Evolutionary conservation across 2,888 invertebrate genomes (phyloP).

Genomic region (Ctena decussata): DNA sequence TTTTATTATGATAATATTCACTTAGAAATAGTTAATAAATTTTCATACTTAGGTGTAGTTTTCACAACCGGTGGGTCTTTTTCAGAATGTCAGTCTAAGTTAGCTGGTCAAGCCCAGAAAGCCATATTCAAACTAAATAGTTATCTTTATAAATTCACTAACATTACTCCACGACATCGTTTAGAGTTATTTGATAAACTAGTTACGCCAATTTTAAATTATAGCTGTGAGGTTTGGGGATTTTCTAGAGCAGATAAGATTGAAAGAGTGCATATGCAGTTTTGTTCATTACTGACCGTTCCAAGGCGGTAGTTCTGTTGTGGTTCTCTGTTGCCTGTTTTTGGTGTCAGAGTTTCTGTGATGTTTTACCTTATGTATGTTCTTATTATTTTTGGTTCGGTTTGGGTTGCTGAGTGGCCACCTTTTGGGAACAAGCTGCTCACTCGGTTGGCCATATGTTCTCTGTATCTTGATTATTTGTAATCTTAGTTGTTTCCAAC

Average conservation of each 20-base stretch:
- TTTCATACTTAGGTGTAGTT: not conserved
- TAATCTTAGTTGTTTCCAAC: too few relatives aligned
- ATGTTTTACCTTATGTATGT: too few relatives aligned
- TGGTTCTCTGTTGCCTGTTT: too few relatives aligned
- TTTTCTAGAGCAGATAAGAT: not conserved
- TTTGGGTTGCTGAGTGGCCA: too few relatives aligned
- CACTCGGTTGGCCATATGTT: too few relatives aligned
- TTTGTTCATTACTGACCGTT: too few relatives aligned
- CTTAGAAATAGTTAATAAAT: not conserved
- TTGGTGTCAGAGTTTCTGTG: too few relatives aligned
- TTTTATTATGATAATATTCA: not conserved
- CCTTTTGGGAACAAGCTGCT: too few relatives aligned
- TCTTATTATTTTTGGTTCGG: too few relatives aligned
- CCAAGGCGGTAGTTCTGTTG: too few relatives aligned
- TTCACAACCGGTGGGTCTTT: not conserved
- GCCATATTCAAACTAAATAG: not conserved
- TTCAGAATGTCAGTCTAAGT: not conserved
- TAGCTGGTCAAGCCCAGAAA: not conserved
- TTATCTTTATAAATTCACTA: not conserved
- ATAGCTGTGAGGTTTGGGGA: constrained; percentile 5
- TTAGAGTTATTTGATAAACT: constrained; percentile 10
- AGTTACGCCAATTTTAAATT: not conserved
- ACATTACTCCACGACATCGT: not conserved
- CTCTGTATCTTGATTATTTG: too few relatives aligned
- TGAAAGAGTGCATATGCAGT: not conserved